Conservation (phyloP, 2,113 vertebrate genomes). For the Otis tarda region DNA sequence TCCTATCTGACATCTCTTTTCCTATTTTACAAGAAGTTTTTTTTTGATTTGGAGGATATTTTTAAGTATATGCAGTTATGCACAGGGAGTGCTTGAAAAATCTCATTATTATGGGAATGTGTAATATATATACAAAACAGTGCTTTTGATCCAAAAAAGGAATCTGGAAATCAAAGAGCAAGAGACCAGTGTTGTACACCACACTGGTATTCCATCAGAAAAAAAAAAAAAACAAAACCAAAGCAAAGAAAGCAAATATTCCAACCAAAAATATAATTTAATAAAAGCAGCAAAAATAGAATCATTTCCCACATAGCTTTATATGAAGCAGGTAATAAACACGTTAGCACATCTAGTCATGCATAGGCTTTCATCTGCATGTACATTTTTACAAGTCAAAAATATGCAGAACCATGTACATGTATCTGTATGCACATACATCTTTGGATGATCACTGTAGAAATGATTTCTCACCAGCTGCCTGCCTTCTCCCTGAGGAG, state of each 20-base stretch:
- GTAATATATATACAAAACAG: not conserved
- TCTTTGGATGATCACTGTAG: not conserved
- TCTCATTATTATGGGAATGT: not conserved
- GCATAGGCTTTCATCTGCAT: not conserved
- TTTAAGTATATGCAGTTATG: not conserved
- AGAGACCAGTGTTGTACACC: not conserved
- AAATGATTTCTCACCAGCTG: not conserved
- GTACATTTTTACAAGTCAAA: not conserved
- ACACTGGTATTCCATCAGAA: not conserved
- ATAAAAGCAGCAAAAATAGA: not conserved
- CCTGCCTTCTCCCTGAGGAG: too few relatives aligned
- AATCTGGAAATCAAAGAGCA: not conserved
- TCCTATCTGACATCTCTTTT: not conserved
- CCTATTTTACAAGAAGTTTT: not conserved
- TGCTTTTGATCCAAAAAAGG: not conserved
- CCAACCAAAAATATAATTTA: not conserved
- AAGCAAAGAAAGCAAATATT: not conserved
- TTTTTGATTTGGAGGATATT: not conserved
- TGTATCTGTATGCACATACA: fast-evolving
- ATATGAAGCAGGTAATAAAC: not conserved
- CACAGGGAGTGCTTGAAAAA: not conserved
- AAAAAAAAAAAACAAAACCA: not conserved
- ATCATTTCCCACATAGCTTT: not conserved
- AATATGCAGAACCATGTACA: not conserved
- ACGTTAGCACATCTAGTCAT: too few relatives aligned